Evolutionary conservation across 1,140 invertebrate genomes (phyloP), one percentile per base, ranked within the genome.

Genomic region (Dinoponera quadriceps): DNA sequence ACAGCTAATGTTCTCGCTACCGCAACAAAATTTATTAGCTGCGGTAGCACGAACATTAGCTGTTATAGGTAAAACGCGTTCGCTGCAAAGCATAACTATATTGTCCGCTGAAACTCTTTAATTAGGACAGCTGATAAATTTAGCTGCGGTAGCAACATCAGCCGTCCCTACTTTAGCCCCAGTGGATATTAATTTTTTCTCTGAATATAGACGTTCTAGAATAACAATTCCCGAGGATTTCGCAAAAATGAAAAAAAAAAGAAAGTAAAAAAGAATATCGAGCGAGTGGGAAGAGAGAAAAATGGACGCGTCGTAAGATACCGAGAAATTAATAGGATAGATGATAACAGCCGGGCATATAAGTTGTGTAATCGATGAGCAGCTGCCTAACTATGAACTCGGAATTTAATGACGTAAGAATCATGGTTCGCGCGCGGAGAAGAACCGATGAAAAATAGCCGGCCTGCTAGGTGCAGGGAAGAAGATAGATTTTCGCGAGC

Each of bases 301-400:
- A 57, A 57, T 69, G 75, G 57, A 44, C 59, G 22, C 16, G 14
- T 55, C 9, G 2, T 57, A 29, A 71, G 75, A 71, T 71, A 71
- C 48, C 38, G 14, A 33, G 22, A 57, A 71, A 71, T 71, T 71
- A 71, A 80, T 71, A 51, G 49, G 33, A 57, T n/a, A 48, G 65
- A 71, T 80, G 65, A 71, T 80, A 71, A 80, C 33, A 80, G 57
- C 44, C 74, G 51, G 20, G 62, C 29, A 3, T 49, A 38, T 54
- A 63, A 75, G 72, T 49, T 63, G 44, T 75, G 60, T 75, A 75
- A 75, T 75, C 72, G 72, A 75, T 63, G 72, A 29, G 57, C 38
- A 22, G 49, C 25, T 48, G 22, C 22, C 38, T 77, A 20, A 29
- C 55, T 68, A 38, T 48, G 13, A 57, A 78, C n/a, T 68, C 33